Evolutionary conservation across 2,113 vertebrate species (phyloP), one percentile per base, ranked within the genome.

Genomic region (Siniperca knerii): DNA sequence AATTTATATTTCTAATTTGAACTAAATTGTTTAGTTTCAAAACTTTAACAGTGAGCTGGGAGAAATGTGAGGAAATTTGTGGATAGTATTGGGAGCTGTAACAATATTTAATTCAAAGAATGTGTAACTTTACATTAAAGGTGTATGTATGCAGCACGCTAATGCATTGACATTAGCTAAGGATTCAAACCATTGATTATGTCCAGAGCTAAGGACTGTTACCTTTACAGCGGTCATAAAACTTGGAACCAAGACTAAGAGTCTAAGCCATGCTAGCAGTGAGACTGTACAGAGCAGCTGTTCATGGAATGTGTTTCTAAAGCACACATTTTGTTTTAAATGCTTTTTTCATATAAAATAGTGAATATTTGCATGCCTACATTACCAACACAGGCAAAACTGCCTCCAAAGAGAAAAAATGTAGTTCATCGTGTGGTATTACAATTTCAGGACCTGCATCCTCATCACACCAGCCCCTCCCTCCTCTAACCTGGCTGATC

Each of bases 401-500:
- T 18, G 7, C 50, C 35, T 15, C 16, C 12, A 16, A 67, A 54
- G 23, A 67, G 13, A 79, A 18, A 35, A 23, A 71, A 16, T 6
- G 4, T 18, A 9, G 33, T n/a, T 2, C 0, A 23, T 54, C 1
- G 0, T 11, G 42, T 29, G 8, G 12, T 6, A 44, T 6, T 13
- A 29, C 18, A 68, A 37, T 29, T 60, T 69, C 11, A 60, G 42
- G 33, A 67, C 37, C 35, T 52, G 25, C 8, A 46, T 25, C 44
- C 16, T 42, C 16, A 33, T 35, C 15, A 44, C 40, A 21, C 12
- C 2, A 46, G 35, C 61, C 57, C 42, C 21, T 57, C 16, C 44
- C 18, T 23, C 15, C 46, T 71, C 96, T 97, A 83, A 99, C 98
- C 96, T 98, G 98, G 81, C 90, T 95, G 11, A 98, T 84, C 25